phyloP scores from a whole-genome alignment of 2,113 vertebrate genomes.

The Myocastor coypus region DNA sequence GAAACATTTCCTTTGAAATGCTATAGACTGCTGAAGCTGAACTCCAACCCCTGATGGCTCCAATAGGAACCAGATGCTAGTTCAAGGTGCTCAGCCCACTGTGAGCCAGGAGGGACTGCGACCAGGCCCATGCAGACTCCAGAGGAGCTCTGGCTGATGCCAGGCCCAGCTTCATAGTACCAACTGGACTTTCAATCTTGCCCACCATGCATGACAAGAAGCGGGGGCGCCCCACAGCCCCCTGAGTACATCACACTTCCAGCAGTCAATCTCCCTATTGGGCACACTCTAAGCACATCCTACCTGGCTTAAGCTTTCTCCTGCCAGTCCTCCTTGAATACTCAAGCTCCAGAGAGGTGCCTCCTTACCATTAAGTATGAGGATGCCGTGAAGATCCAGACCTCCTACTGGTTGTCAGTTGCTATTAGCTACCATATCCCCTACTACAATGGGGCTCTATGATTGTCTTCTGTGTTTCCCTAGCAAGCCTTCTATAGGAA shows the following conservation, averaged over 20 bases:
- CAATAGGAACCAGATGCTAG: constrained; percentile 72
- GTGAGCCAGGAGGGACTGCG: not conserved
- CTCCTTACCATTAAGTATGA: not conserved
- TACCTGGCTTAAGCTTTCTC: not conserved
- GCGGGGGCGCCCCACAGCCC: not conserved
- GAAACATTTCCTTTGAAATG: constrained; percentile 73
- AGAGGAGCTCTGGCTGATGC: constrained; percentile 38
- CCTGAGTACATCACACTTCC: accelerated
- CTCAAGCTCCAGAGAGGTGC: not conserved
- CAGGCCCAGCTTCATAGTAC: not conserved
- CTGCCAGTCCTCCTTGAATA: not conserved
- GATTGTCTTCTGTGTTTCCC: not conserved
- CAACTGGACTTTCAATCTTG: not conserved
- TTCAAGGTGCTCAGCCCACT: not conserved
- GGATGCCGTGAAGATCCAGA: not conserved
- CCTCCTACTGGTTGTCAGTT: not conserved
- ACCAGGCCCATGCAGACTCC: not conserved
- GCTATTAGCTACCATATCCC: not conserved
- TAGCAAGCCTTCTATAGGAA: not conserved
- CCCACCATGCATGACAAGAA: not conserved
- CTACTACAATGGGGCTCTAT: not conserved
- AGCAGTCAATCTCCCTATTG: no score
- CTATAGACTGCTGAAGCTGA: constrained; percentile 20
- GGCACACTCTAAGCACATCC: no score
- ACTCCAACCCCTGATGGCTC: constrained; percentile 26